Conservation (phyloP, 2,113 vertebrate genomes). For the Callipepla squamata region DNA sequence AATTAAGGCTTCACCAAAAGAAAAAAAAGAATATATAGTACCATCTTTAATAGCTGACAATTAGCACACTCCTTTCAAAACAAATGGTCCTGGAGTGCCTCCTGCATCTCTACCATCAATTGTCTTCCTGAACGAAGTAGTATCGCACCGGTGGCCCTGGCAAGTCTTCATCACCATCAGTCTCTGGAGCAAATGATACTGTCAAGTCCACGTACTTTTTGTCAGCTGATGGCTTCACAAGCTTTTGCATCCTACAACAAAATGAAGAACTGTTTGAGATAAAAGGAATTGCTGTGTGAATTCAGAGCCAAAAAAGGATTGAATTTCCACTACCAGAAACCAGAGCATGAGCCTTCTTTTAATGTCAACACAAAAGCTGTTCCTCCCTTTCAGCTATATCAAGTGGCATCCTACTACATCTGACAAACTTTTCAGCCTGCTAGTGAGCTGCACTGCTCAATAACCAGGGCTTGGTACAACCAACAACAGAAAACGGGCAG, state of each 20-base stretch:
- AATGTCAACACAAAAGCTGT: background rate
- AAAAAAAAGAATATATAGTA: conserved; percentile 72
- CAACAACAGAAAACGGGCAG: background rate
- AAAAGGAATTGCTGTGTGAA: background rate
- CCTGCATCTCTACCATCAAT: conserved; percentile 69
- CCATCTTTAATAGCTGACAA: conserved; percentile 63
- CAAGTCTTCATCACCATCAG: conserved; percentile 92
- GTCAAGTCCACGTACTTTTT: conserved; percentile 96
- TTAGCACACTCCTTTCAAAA: conserved; percentile 63
- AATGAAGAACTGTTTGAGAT: background rate
- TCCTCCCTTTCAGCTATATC: background rate
- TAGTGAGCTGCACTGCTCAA: background rate
- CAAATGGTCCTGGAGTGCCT: conserved; percentile 48
- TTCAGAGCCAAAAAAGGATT: background rate
- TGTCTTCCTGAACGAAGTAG: conserved; percentile 84
- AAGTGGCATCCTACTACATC: background rate
- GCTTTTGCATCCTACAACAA: conserved; percentile 93
- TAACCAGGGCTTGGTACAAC: background rate
- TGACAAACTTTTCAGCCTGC: background rate
- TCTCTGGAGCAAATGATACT: conserved; percentile 93
- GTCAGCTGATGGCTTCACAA: conserved; percentile 91
- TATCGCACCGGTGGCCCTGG: conserved; percentile 96
- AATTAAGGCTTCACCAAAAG: conserved; percentile 79
- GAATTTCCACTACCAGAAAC: background rate
- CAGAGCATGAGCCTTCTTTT: background rate